Conservation (phyloP, 2,888 invertebrate genomes). For the Hyppa rectilinea region DNA sequence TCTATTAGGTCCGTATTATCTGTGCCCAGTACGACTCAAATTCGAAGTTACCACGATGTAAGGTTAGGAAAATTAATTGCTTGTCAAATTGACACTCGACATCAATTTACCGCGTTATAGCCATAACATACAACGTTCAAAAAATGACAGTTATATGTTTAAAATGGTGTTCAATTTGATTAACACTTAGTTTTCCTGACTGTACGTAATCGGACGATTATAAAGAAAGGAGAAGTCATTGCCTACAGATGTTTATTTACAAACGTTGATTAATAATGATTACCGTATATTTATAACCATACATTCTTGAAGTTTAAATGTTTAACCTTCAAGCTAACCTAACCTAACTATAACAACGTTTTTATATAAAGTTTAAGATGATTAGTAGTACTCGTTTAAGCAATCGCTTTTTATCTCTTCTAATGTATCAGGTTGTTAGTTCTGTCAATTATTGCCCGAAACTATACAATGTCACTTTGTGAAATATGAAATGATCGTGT, state of each 20-base stretch:
- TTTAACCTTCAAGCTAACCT: neutral
- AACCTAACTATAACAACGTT: no score
- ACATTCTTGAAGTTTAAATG: neutral
- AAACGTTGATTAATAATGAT: neutral
- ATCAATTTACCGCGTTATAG: neutral
- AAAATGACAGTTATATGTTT: neutral
- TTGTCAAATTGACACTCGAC: neutral
- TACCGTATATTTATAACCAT: neutral
- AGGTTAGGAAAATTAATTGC: no score
- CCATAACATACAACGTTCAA: neutral
- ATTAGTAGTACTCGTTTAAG: neutral
- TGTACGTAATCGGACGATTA: neutral
- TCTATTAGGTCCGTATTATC: conserved; percentile 50
- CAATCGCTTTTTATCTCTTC: neutral
- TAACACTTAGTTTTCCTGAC: neutral
- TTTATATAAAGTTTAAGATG: neutral
- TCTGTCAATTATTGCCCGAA: neutral
- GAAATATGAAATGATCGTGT: neutral
- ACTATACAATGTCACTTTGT: neutral
- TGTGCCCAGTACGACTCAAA: conserved; percentile 8
- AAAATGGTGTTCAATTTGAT: neutral
- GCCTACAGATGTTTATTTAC: neutral
- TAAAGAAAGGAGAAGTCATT: no score
- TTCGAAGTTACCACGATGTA: neutral
- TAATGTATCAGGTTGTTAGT: neutral